Conservation (phyloP, 1,140 invertebrate species). For the Calycopis cecrops region DNA sequence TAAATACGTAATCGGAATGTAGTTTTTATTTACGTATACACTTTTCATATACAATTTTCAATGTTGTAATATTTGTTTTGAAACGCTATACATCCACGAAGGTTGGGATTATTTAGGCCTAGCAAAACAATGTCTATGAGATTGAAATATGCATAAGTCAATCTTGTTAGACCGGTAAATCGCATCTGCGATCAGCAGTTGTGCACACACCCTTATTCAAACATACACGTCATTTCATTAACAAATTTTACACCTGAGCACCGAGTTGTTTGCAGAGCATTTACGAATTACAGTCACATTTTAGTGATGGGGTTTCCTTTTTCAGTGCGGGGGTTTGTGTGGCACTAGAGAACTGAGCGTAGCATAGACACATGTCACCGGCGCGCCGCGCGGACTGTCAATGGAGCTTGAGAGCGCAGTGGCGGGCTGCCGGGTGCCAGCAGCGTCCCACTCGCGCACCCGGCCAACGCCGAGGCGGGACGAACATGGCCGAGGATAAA, state of each 20-base stretch:
- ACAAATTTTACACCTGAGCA: conserved; percentile 7
- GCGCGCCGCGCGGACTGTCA: conserved; percentile 67
- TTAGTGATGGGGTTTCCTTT: conserved; percentile 37
- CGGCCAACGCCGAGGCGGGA: conserved; percentile 44
- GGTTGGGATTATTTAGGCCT: conserved; percentile 2
- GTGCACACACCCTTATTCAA: conserved; percentile 34
- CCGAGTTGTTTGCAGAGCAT: conserved; percentile 9
- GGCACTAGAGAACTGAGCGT: conserved; percentile 27
- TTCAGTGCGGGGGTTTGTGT: conserved; percentile 32
- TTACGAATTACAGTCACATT: conserved; percentile 41
- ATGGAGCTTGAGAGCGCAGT: conserved; percentile 49
- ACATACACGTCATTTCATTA: conserved; percentile 12
- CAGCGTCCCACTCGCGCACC: conserved; percentile 45
- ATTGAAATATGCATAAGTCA: conserved; percentile 32
- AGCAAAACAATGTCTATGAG: not conserved
- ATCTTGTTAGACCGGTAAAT: conserved; percentile 56
- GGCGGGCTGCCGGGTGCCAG: conserved; percentile 28
- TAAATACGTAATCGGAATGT: not conserved
- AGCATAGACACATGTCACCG: conserved; percentile 49
- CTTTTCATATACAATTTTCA: conserved; percentile 14
- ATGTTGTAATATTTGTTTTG: conserved; percentile 5
- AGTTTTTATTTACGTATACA: not conserved
- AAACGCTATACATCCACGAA: conserved; percentile 1
- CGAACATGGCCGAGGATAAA: conserved; percentile 66
- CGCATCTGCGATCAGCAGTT: conserved; percentile 52